Base-by-base conservation (phyloP, 1,140 invertebrate species). In the Lysiphlebus fabarum region DNA sequence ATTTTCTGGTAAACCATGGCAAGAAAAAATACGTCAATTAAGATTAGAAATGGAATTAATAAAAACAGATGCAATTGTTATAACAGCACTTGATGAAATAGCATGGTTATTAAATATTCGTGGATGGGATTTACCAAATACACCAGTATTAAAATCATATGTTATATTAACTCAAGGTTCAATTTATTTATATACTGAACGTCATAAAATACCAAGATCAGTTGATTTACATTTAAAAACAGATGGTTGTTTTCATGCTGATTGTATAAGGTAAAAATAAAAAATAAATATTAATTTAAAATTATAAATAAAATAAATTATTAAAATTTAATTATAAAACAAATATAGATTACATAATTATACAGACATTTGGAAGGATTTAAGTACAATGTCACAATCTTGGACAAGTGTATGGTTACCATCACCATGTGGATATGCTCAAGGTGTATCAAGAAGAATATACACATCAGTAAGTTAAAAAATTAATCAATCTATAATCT, bases 41-140 rank as follows among this genome's bases (percentile, higher is more conserved):
- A 77, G 92, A 7, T 72, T 81, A 36, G 83, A 88, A 63, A 81
- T 96, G 68, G 79, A 82, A 33, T 73, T 84, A 1, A 72, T 84
- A 36, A 83, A 82, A 6, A 89, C 86, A 4, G 88, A 92, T 67
- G 87, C 90, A 0, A 84, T 96, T 73, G 82, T 97, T 7, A 81
- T 97, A 1, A 95, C 93, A 0, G 89, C 92, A 2, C 74, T 98
- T 40, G 94, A 96, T 68, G 94, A 97, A 77, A 90, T 96, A 12
- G 92, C 94, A 2, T 97, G 95, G 91, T 75, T 98, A 6, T 83
- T 99, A 12, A 99, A 99, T 74, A 86, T 99, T n/a, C 83, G 97
- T 7, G 95, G 95, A 5, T 83, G 85, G 53, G 96, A 99, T 76
- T 84, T 96, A 60, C 89, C 90, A 0, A 91, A 87, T 70, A 94